These are phyloP conservation scores for Drosophila tripunctata DNA, from an alignment of 2,888 invertebrate species.

Conservation along the genomic window DNA sequence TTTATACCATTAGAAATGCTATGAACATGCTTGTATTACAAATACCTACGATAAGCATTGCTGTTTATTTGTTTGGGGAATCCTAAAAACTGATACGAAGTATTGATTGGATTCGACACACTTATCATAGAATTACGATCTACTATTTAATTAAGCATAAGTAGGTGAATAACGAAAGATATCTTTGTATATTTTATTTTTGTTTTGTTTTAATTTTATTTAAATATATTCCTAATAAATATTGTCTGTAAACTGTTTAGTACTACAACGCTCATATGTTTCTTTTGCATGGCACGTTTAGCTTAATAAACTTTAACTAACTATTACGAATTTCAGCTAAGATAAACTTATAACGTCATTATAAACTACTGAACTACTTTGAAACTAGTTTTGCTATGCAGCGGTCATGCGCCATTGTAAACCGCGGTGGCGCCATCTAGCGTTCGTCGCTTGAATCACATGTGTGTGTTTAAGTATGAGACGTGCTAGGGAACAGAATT, in stretches of 20 bases:
- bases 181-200: conserved; percentile 7
- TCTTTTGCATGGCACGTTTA: not conserved
- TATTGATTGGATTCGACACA: conserved; percentile 10
- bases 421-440: not conserved
- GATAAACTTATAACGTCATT: too few species aligned
- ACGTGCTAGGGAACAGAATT: not conserved
- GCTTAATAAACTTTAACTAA: not conserved
- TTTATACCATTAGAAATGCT: conserved; percentile 29
- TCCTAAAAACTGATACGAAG: not conserved
- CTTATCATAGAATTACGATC: not conserved
- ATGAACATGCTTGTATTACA: not conserved
- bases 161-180: conserved; percentile 4
- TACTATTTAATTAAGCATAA: conserved; percentile 2
- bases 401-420: not conserved
- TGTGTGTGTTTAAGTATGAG: not conserved
- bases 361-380: too few species aligned
- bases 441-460: not conserved
- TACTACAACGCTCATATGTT: not conserved
- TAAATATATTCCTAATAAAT: conserved; percentile 5
- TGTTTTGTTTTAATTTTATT: not conserved
- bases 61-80: conserved; percentile 33
- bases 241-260: not conserved
- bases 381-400: not conserved
- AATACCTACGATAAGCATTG: conserved; percentile 47
- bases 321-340: not conserved